phyloP scores from a whole-genome alignment of 2,113 vertebrate species.

The Dasyornis broadbenti region DNA sequence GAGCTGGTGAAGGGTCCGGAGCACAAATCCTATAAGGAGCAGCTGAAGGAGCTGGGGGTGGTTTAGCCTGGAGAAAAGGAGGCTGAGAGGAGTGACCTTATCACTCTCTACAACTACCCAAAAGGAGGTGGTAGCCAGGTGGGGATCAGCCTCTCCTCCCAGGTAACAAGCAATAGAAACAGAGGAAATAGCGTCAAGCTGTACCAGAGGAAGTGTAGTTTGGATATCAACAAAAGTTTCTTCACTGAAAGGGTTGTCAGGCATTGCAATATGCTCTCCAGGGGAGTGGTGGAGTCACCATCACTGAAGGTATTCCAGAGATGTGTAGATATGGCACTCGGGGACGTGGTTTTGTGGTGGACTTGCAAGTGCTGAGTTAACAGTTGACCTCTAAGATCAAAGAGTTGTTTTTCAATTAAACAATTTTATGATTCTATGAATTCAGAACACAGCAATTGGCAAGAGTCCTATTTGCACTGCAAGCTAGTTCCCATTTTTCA shows the following conservation, averaged over 20 bases:
- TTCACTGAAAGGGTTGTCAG: not conserved
- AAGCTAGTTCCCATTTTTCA: slow-evolving; percentile 2
- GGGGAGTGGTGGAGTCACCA: not conserved
- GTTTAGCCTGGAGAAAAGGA: not conserved
- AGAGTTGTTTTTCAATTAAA: not conserved
- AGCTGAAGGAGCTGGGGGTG: not conserved
- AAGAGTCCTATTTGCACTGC: not conserved
- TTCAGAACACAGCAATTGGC: not conserved
- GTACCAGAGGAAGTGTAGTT: not conserved
- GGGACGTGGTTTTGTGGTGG: not conserved
- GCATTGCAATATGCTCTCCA: not conserved
- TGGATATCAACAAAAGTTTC: not conserved
- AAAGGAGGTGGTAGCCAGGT: not conserved
- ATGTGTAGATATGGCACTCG: too few relatives aligned
- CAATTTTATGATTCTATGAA: not conserved
- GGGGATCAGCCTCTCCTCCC: not conserved
- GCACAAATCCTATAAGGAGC: not conserved
- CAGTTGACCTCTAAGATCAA: not conserved
- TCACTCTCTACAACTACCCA: not conserved
- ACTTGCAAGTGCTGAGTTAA: not conserved
- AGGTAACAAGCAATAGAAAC: not conserved
- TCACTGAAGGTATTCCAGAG: not conserved
- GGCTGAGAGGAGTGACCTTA: not conserved
- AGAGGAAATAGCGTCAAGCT: not conserved
- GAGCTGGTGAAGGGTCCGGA: not conserved